phyloP scores from a whole-genome alignment of 2,113 vertebrate species.

The Brachyistius frenatus region DNA sequence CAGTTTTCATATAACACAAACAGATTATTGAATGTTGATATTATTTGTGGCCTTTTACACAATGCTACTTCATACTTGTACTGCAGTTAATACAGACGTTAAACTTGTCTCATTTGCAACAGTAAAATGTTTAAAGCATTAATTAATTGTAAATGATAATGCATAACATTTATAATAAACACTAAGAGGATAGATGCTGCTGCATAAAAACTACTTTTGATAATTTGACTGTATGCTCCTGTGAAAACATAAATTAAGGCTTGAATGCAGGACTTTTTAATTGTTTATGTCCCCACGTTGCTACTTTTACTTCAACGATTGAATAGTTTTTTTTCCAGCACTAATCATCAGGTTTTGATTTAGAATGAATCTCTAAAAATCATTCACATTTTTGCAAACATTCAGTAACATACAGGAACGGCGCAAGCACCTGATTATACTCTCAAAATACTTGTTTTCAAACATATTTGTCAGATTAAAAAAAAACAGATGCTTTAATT shows the following conservation, averaged over 20 bases:
- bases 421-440: background rate
- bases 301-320: too few species aligned
- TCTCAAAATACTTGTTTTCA: too few species aligned
- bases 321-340: background rate
- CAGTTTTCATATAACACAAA: background rate
- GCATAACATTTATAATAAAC: background rate
- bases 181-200: background rate
- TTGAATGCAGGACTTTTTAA: background rate
- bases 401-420: background rate
- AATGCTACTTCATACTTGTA: background rate
- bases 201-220: background rate
- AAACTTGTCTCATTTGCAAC: too few species aligned
- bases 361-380: background rate
- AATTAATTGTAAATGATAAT: background rate
- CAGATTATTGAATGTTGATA: background rate
- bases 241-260: background rate
- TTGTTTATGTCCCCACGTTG: background rate
- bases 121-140: background rate
- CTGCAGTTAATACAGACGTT: too few species aligned
- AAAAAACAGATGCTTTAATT: too few species aligned
- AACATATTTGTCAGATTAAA: too few species aligned
- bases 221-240: background rate
- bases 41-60: background rate
- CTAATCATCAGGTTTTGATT: background rate
- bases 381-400: background rate